Conservation (phyloP, 2,113 vertebrate genomes). For the Prionailurus bengalensis region DNA sequence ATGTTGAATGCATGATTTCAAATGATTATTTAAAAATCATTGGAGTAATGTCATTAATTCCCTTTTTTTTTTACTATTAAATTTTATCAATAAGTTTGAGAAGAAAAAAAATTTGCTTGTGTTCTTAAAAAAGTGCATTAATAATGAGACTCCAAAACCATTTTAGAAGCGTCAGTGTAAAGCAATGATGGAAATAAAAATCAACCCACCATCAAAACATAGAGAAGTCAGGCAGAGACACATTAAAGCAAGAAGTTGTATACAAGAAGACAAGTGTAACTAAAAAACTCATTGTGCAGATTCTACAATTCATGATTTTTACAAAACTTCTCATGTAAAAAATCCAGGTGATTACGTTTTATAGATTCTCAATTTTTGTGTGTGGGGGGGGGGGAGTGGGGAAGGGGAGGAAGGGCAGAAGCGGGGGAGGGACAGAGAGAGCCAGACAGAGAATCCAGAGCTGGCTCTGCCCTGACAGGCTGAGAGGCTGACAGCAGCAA, state of each 20-base stretch:
- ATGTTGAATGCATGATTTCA: background rate
- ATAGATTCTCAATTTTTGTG: background rate
- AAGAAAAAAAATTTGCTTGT: background rate
- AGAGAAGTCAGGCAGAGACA: background rate
- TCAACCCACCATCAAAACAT: background rate
- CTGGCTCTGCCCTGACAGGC: no score
- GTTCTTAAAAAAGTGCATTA: background rate
- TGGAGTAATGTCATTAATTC: background rate
- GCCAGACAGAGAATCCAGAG: no score
- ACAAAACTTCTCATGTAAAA: background rate
- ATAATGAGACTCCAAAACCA: background rate
- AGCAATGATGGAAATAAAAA: background rate
- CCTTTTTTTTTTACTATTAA: background rate
- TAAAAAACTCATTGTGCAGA: background rate
- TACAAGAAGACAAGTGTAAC: accelerated
- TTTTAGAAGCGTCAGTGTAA: background rate
- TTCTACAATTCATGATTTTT: background rate
- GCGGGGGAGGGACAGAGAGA: no score
- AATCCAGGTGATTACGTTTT: background rate
- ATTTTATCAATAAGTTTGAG: background rate
- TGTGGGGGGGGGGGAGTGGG: no score
- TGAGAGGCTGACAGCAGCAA: no score
- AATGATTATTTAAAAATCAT: background rate
- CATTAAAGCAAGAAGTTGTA: accelerated
- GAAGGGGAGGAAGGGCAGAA: no score